phyloP scores from a whole-genome alignment of 2,797 vertebrate genomes.

The Scyliorhinus canicula region DNA sequence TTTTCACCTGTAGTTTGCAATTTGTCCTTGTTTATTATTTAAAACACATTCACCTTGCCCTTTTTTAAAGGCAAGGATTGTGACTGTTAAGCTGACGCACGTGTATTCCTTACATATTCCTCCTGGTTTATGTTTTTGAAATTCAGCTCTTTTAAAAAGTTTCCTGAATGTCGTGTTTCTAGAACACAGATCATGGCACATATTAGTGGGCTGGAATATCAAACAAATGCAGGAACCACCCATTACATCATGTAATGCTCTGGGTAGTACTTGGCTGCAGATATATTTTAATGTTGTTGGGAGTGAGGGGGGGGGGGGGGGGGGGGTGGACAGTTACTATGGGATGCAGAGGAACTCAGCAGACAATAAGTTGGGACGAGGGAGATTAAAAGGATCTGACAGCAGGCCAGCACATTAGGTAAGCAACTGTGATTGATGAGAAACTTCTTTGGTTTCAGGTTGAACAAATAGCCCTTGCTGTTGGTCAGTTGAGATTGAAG shows the following conservation, averaged over 20 bases:
- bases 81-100: background rate
- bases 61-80: background rate
- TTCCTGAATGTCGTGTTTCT: constrained; percentile 43
- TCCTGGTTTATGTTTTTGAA: background rate
- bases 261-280: background rate
- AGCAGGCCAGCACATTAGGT: constrained; percentile 25
- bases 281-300: background rate
- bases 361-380: constrained; percentile 5
- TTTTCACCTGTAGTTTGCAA: background rate
- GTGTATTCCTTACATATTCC: background rate
- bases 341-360: constrained; percentile 13
- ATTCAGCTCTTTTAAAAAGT: constrained; percentile 35
- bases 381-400: constrained; percentile 18
- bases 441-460: constrained; percentile 39
- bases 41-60: background rate
- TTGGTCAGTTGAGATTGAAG: constrained; percentile 44
- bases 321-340: background rate
- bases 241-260: constrained; percentile 23
- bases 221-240: constrained; percentile 10
- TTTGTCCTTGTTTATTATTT: background rate
- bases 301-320: background rate
- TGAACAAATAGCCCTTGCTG: constrained; percentile 41
- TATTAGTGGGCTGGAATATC: constrained; percentile 40
- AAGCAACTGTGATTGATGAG: constrained; percentile 38
- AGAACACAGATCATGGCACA: constrained; percentile 43